Evolutionary conservation across 2,888 invertebrate species (phyloP), one percentile per base, ranked within the genome.

Genomic region (Tridacna gigas): DNA sequence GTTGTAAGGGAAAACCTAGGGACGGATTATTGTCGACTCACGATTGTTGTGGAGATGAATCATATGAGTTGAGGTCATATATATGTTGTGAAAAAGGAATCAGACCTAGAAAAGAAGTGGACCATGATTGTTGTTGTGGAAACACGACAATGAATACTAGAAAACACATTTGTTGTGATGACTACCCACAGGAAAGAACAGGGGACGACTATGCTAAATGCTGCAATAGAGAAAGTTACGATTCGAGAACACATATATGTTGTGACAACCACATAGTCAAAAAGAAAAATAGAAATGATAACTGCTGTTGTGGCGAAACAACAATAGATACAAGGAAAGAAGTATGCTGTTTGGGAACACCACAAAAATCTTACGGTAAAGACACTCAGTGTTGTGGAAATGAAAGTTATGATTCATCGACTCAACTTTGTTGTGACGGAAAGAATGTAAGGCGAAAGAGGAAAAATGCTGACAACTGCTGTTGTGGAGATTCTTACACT

Each of bases 41-140:
- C 37, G 84, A 86, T 22, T 86, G 86, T 60, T 86, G 86, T 22
- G 80, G 69, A 61, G 82, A 83, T 22, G 75, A 80, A 74, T 80
- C 82, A 4, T 86, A 78, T 47, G 71, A 77, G 4, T 67, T 37
- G 26, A 48, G 63, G 73, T 20, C n/a, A 18, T 22, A 71, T 13
- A 51, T 84, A 11, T 84, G 84, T 45, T 84, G 84, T 74, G 84
- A 81, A 5, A 80, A 80, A 15, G 65, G 37, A 9, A 51, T 71
- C 20, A 79, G 76, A 67, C 18, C n/a, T 20, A 79, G 74, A 51
- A 79, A 67, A 75, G 28, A 71, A 66, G n/a, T n/a, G n/a, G 77
- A 61, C 25, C 82, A 86, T 66, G 82, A 86, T 76, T 73, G 69
- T 48, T 86, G 86, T 25, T 86, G 86, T 51, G 86, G 86, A 18